Percentiles rank a stretch among this genome's conserved stretches.
Conservation (phyloP, 1,140 invertebrate species). For the Ceratosolen fusciceps region DNA sequence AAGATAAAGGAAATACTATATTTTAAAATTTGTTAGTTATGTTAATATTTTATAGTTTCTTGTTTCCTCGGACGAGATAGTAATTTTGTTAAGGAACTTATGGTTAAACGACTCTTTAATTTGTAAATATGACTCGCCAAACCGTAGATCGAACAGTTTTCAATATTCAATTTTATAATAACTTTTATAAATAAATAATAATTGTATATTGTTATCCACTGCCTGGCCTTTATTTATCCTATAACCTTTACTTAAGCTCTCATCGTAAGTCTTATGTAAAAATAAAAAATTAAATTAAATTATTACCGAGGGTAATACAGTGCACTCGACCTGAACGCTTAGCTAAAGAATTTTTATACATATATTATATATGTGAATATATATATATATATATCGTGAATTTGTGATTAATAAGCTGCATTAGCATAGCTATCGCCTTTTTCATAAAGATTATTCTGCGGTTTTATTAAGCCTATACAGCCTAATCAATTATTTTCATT, state of each 20-base stretch:
- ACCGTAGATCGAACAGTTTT: slow-evolving; percentile 38
- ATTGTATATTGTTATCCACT: slow-evolving; percentile 32
- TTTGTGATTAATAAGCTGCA: slow-evolving; percentile 15
- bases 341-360: neutral
- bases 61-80: neutral
- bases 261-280: neutral
- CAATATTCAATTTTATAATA: slow-evolving; percentile 27
- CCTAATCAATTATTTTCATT: neutral
- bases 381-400: neutral
- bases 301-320: no score
- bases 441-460: neutral
- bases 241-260: neutral
- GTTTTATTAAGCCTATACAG: neutral
- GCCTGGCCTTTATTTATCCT: neutral
- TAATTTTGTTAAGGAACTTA: slow-evolving; percentile 1
- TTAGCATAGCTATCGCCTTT: slow-evolving; percentile 27
- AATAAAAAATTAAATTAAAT: neutral
- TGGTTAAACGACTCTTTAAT: neutral
- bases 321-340: neutral
- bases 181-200: slow-evolving; percentile 43
- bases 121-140: slow-evolving; percentile 43
- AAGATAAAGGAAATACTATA: neutral
- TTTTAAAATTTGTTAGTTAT: neutral
- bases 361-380: no score
- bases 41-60: neutral